Evolutionary conservation across 1,140 invertebrate genomes (phyloP).

Genomic region (Tachypleus tridentatus): DNA sequence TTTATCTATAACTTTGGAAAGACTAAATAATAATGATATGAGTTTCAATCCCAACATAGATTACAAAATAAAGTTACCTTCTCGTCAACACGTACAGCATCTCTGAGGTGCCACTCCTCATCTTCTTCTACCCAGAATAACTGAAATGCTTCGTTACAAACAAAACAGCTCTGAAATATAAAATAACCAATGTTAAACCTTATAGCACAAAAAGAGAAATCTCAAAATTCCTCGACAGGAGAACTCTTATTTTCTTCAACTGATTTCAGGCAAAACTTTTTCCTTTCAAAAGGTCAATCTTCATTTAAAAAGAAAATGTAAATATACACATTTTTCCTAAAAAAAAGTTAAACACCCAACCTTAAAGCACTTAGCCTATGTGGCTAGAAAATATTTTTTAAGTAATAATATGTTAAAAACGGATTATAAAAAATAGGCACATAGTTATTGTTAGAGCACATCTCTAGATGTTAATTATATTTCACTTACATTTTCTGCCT

Average conservation of each 20-base stretch:
- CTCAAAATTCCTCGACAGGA: background rate
- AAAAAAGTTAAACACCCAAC: background rate
- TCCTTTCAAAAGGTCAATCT: too few relatives aligned
- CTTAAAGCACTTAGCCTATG: too few relatives aligned
- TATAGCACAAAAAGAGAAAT: background rate
- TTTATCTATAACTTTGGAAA: too few relatives aligned
- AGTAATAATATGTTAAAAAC: too few relatives aligned
- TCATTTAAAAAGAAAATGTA: background rate
- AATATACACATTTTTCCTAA: background rate
- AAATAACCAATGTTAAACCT: conserved; percentile 1
- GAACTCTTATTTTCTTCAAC: too few relatives aligned
- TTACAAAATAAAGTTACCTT: conserved; percentile 30
- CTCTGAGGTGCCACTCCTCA: conserved; percentile 87
- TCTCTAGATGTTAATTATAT: too few relatives aligned
- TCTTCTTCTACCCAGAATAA: conserved; percentile 89
- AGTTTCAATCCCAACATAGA: too few relatives aligned
- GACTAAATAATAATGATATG: too few relatives aligned
- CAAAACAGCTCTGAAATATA: conserved; percentile 49
- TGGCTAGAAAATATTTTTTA: too few relatives aligned
- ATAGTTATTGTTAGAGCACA: too few relatives aligned
- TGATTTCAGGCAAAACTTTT: too few relatives aligned
- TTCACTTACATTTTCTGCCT: conserved; percentile 23
- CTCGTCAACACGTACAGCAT: conserved; percentile 61
- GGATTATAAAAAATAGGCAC: background rate
- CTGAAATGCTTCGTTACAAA: conserved; percentile 83